Percentiles rank a stretch among this genome's conserved stretches.
These are phyloP conservation scores for Pemphredon lugubris DNA, from an alignment of 2,888 invertebrate species.

Conservation along the genomic window DNA sequence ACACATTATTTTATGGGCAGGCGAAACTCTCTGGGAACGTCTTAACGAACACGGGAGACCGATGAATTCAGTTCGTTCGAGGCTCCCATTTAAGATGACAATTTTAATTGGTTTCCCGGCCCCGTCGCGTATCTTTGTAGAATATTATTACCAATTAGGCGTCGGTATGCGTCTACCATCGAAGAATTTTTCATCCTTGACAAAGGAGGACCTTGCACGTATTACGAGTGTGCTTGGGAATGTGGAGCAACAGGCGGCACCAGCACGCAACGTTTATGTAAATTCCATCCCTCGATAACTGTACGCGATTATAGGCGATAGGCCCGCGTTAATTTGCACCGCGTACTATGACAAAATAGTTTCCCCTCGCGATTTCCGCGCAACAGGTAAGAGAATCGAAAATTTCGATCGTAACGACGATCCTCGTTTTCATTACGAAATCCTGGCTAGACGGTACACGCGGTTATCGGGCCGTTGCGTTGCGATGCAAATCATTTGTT, in stretches of 20 bases:
- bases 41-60: not conserved
- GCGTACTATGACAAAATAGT: constrained; percentile 16
- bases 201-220: constrained; percentile 70
- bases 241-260: constrained; percentile 69
- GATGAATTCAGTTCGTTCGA: constrained; percentile 17
- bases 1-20: no score
- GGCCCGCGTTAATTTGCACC: constrained; percentile 20
- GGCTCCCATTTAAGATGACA: not conserved
- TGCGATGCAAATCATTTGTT: constrained; percentile 36
- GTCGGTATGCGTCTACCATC: constrained; percentile 54
- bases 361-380: constrained; percentile 11
- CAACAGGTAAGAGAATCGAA: constrained; percentile 15
- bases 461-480: constrained; percentile 25
- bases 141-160: constrained; percentile 53
- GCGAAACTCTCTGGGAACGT: not conserved
- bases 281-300: constrained; percentile 63
- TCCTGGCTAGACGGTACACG: not conserved
- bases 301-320: constrained; percentile 19
- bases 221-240: constrained; percentile 63
- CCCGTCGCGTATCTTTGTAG: not conserved
- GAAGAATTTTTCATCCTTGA: constrained; percentile 72
- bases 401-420: constrained; percentile 32
- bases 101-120: constrained; percentile 28
- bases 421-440: constrained; percentile 27
- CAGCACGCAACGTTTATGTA: constrained; percentile 61